Percentiles rank a stretch among this genome's conserved stretches.
Evolutionary conservation across 2,888 invertebrate species (phyloP).

Genomic region (Lepidocyrtoides sp.): DNA sequence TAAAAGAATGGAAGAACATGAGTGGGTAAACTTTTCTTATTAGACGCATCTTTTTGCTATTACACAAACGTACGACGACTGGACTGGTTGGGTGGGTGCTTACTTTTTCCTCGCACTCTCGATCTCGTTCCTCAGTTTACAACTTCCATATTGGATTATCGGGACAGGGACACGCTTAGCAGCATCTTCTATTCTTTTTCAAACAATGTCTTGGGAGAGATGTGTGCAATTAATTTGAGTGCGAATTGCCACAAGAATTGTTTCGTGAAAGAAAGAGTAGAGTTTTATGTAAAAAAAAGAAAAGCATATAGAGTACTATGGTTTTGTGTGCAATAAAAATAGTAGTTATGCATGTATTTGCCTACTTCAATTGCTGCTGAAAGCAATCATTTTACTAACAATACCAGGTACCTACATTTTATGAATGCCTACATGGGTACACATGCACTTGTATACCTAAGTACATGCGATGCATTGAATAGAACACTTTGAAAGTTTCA

Average conservation of each 20-base stretch:
- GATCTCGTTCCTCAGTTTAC: too few species aligned
- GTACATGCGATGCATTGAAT: too few species aligned
- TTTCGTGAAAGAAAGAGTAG: not conserved
- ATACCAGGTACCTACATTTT: too few species aligned
- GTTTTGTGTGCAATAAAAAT: too few species aligned
- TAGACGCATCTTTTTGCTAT: not conserved
- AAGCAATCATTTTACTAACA: too few species aligned
- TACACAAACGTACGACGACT: not conserved
- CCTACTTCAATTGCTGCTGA: too few species aligned
- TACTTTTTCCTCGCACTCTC: too few species aligned
- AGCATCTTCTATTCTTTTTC: not conserved
- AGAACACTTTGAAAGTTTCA: not conserved
- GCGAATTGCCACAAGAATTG: not conserved
- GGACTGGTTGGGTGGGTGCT: too few species aligned
- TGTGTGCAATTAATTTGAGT: conserved; percentile 1
- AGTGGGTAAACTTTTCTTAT: not conserved
- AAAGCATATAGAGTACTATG: too few species aligned
- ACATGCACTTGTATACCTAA: too few species aligned
- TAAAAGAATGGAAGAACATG: not conserved
- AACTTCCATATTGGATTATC: not conserved
- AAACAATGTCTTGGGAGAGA: not conserved
- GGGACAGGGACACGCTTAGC: not conserved
- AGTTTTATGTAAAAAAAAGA: not conserved
- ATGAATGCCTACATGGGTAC: too few species aligned
- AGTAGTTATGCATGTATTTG: too few species aligned